phyloP scores from a whole-genome alignment of 2,113 vertebrate genomes.

The Eleginops maclovinus region DNA sequence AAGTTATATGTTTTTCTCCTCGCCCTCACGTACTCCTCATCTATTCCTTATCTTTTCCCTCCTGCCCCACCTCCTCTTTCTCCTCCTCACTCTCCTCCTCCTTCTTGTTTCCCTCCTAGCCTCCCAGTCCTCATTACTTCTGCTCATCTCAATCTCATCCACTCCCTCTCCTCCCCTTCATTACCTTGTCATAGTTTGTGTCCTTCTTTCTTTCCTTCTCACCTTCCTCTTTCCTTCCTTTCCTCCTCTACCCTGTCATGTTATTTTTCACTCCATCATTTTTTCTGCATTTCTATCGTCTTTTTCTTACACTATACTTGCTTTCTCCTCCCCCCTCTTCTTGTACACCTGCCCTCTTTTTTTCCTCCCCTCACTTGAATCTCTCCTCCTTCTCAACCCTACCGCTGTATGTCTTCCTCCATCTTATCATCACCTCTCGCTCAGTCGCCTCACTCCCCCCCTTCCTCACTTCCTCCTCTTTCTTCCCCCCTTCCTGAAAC shows the following conservation, averaged over 20 bases:
- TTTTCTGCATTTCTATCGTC: background rate
- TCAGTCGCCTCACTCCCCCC: background rate
- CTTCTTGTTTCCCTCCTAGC: background rate
- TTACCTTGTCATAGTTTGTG: background rate
- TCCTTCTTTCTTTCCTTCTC: no score
- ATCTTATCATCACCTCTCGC: background rate
- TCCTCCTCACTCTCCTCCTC: background rate
- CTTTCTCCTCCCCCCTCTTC: background rate
- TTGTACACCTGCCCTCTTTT: background rate
- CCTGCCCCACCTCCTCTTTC: background rate
- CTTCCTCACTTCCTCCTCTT: background rate
- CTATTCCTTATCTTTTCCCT: background rate
- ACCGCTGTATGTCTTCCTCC: background rate
- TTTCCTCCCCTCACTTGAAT: background rate
- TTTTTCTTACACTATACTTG: background rate
- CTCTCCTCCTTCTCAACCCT: background rate
- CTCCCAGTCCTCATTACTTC: background rate
- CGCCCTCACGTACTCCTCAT: background rate
- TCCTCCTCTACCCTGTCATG: background rate
- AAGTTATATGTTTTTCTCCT: no score
- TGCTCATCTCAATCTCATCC: background rate
- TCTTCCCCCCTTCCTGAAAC: conserved; percentile 10
- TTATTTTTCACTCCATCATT: background rate
- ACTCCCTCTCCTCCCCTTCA: background rate
- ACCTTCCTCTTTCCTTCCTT: no score